A percentile compares a stretch with the other conserved stretches of the same genome.
phyloP scores from a whole-genome alignment of 2,797 vertebrate genomes.

The Tragopan temminckii region DNA sequence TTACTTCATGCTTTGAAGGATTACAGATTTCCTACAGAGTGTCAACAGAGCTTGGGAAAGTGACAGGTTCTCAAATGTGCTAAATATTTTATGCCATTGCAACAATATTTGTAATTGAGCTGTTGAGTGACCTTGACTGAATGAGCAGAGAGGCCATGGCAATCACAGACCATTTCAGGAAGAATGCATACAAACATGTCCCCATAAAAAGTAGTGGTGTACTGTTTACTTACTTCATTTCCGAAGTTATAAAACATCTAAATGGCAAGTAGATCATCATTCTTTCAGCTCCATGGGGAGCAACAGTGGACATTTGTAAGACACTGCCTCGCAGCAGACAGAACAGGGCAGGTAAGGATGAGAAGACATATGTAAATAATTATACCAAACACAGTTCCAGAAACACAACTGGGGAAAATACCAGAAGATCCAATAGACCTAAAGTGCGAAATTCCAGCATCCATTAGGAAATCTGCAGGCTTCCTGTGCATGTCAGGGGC shows the following conservation, averaged over 20 bases:
- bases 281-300: constrained; percentile 38
- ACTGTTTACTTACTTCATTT: constrained; percentile 33
- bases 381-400: constrained; percentile 15
- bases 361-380: constrained; percentile 48
- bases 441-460: background rate
- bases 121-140: background rate
- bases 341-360: constrained; percentile 60
- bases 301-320: constrained; percentile 39
- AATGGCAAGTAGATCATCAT: background rate
- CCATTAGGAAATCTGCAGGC: background rate
- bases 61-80: background rate
- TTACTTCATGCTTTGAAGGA: background rate
- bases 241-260: background rate
- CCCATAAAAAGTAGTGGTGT: background rate
- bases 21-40: background rate
- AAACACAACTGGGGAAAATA: constrained; percentile 11
- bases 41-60: background rate
- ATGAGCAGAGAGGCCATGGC: background rate
- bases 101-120: background rate
- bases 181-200: background rate
- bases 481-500: background rate
- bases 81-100: background rate
- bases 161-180: background rate
- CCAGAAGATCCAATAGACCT: background rate
- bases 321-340: constrained; percentile 6